Evolutionary conservation across 2,113 vertebrate genomes (phyloP), one percentile per base, ranked within the genome.

Genomic region (Climacteris rufus): DNA sequence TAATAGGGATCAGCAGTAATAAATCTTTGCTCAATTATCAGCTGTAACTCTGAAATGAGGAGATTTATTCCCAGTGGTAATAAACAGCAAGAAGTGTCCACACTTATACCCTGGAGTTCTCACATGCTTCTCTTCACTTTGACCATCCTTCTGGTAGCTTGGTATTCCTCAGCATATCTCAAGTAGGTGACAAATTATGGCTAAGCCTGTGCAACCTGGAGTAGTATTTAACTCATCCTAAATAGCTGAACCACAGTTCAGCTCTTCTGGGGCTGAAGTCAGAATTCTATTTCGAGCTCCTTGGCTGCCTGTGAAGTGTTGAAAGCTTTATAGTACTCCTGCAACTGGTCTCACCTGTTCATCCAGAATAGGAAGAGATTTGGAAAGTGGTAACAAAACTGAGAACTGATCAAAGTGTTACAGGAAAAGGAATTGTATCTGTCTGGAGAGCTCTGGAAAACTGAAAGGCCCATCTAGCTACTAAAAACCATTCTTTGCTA

Each of bases 301-400:
- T 3, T 88, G 92, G 92, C 65, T 42, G 77, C 49, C 85, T 63
- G 64, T 4, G 53, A 65, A 66, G 92, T 31, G 69, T 31, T 68
- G 85, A 86, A 78, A 88, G 91, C 31, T 71, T 95, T 87, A 61
- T 13, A 61, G 75, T 83, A 70, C 82, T 81, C 68, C 35, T 21
- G 47, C 74, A 90, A 97, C 93, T 75, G 89, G 80, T 90, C 94
- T 95, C 96, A 96, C 94, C 97, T 97, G 96, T 95, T 96, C 94
- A 95, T 92, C 94, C 80, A 74, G 74, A 83, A 66, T 60, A 35
- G 85, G 89, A 81, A 45, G 24, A 60, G 47, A 71, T 42, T 69
- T 54, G 23, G 69, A 92, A 44, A 74, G 64, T 3, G 31, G 90
- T 33, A 93, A 94, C 68, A 68, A 40, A 93, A 70, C 83, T 66